These are phyloP conservation scores for Drosophila cardini DNA, from an alignment of 1,140 invertebrate genomes.

Conservation along the genomic window DNA sequence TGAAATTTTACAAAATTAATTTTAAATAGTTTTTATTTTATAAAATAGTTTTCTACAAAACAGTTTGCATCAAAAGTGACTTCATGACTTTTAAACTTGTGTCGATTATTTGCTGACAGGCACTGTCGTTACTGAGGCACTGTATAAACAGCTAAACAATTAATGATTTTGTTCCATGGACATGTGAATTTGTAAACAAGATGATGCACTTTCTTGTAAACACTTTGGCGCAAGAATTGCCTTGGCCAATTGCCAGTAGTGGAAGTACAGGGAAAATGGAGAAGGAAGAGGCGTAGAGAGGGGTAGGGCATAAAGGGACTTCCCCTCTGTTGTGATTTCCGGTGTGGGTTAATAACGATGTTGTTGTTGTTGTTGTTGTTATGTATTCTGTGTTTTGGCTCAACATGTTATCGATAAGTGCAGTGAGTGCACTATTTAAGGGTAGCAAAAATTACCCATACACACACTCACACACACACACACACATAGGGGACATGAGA, in stretches of 20 bases:
- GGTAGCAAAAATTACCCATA: conserved; percentile 13
- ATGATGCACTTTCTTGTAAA: conserved; percentile 14
- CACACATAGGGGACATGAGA: conserved; percentile 4
- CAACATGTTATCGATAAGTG: conserved; percentile 46
- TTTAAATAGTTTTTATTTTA: too few relatives aligned
- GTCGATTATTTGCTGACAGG: too few relatives aligned
- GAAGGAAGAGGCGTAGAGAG: background rate
- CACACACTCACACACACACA: background rate
- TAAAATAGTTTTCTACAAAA: too few relatives aligned
- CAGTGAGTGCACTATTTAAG: conserved; percentile 15
- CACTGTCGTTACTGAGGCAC: background rate
- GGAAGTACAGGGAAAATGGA: background rate
- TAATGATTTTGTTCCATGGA: background rate
- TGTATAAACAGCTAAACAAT: background rate
- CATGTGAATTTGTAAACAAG: conserved; percentile 25
- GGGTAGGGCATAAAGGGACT: background rate
- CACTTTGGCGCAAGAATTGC: conserved; percentile 15
- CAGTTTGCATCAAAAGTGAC: too few relatives aligned
- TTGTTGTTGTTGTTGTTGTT: conserved; percentile 2
- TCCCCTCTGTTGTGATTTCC: too few relatives aligned
- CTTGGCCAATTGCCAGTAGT: conserved; percentile 14
- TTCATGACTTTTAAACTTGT: too few relatives aligned
- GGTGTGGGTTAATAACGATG: background rate
- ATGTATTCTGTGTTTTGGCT: conserved; percentile 11
- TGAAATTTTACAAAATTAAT: too few relatives aligned